Evolutionary conservation across 2,888 invertebrate species (phyloP).

Genomic region (Deilephila elpenor): DNA sequence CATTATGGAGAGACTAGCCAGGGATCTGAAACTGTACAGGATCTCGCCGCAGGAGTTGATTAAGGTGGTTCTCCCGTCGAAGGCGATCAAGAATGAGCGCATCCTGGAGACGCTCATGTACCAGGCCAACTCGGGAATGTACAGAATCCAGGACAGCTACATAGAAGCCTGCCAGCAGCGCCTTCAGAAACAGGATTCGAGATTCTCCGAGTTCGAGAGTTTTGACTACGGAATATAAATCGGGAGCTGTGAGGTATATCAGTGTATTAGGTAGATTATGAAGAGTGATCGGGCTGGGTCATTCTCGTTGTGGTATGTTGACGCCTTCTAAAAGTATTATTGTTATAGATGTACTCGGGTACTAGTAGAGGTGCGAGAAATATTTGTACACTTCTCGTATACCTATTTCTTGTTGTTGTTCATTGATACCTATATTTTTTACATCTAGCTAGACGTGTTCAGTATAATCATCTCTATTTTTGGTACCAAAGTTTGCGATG

Average conservation of each 20-base stretch:
- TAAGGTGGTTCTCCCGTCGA: constrained; percentile 96
- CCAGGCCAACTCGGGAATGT: constrained; percentile 97
- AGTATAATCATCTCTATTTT: constrained; percentile 82
- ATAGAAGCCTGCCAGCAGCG: constrained; percentile 94
- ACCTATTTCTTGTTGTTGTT: constrained; percentile 83
- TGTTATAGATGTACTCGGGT: constrained; percentile 81
- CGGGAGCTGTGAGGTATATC: constrained; percentile 80
- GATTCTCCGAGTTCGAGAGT: constrained; percentile 92
- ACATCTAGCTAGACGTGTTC: constrained; percentile 83
- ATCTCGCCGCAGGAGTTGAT: constrained; percentile 97
- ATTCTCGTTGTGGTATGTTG: constrained; percentile 79
- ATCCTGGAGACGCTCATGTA: constrained; percentile 96
- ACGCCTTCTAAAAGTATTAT: constrained; percentile 83
- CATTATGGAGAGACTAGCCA: constrained; percentile 95
- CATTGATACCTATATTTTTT: constrained; percentile 84
- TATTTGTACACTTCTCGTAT: constrained; percentile 82
- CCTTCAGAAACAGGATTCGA: constrained; percentile 94
- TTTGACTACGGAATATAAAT: constrained; percentile 90
- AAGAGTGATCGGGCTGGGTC: constrained; percentile 72
- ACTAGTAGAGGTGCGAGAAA: constrained; percentile 79
- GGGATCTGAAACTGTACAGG: constrained; percentile 94
- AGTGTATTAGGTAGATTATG: constrained; percentile 81
- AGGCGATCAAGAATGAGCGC: constrained; percentile 95
- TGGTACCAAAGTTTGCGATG: constrained; percentile 73
- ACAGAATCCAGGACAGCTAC: constrained; percentile 94